phyloP scores from a whole-genome alignment of 1,140 invertebrate genomes.

The Polypedilum pembai region DNA sequence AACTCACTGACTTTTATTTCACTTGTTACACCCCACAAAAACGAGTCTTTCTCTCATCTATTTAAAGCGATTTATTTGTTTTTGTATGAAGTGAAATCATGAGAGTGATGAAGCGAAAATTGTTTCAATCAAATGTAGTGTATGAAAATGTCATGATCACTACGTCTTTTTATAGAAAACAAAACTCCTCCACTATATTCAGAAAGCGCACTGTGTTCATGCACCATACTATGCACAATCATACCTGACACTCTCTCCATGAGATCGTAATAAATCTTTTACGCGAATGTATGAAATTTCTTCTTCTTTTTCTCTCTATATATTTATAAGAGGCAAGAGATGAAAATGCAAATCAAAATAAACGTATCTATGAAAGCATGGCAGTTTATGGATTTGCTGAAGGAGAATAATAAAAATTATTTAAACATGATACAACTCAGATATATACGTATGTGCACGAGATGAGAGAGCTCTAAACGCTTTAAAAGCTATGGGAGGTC shows the following conservation, averaged over 20 bases:
- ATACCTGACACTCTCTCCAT: background rate
- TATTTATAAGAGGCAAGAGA: background rate
- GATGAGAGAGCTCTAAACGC: background rate
- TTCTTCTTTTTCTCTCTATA: too few relatives aligned
- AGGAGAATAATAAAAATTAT: slow-evolving; percentile 13
- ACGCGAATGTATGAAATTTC: background rate
- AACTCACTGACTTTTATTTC: too few relatives aligned
- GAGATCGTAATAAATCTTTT: slow-evolving; percentile 14
- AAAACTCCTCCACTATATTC: background rate
- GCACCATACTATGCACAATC: background rate
- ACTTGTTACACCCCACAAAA: too few relatives aligned
- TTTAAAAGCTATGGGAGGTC: slow-evolving; percentile 26
- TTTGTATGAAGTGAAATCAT: background rate
- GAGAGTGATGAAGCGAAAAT: background rate
- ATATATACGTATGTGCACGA: background rate
- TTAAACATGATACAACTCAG: background rate
- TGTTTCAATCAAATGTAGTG: background rate
- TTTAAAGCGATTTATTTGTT: too few relatives aligned
- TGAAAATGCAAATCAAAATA: slow-evolving; percentile 8
- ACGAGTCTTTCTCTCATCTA: too few relatives aligned
- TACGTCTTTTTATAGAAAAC: background rate
- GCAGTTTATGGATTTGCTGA: background rate
- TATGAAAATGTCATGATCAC: background rate
- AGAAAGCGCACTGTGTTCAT: background rate
- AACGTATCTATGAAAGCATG: background rate